phyloP scores from a whole-genome alignment of 2,888 invertebrate species.

The Nomada ferruginata region DNA sequence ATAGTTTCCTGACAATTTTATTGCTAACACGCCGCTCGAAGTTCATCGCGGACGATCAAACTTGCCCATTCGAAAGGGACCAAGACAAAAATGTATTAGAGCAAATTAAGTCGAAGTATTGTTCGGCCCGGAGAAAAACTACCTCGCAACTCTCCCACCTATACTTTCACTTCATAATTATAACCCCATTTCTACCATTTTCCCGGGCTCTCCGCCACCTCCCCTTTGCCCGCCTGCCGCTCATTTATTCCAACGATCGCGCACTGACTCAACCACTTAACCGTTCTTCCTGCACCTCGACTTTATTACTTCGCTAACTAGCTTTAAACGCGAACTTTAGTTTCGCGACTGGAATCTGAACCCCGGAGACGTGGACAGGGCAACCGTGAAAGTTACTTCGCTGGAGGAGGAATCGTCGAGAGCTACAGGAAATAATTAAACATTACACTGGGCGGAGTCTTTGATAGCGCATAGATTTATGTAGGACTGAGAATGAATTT shows the following conservation, averaged over 20 bases:
- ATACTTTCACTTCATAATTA: slow-evolving; percentile 54
- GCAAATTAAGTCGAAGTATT: background rate
- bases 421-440: slow-evolving; percentile 46
- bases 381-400: slow-evolving; percentile 25
- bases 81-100: background rate
- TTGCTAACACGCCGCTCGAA: too few relatives aligned
- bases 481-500: too few relatives aligned
- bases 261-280: slow-evolving; percentile 58
- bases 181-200: slow-evolving; percentile 43
- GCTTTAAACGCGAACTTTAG: slow-evolving; percentile 59
- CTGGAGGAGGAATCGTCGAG: slow-evolving; percentile 8
- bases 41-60: too few relatives aligned
- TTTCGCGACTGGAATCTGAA: slow-evolving; percentile 45
- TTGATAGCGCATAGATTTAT: background rate
- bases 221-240: slow-evolving; percentile 4
- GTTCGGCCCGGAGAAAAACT: background rate
- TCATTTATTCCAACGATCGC: slow-evolving; percentile 58
- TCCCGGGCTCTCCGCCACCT: background rate
- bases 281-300: slow-evolving; percentile 51
- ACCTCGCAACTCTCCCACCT: slow-evolving; percentile 21
- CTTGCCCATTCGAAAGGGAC: too few relatives aligned
- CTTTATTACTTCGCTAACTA: slow-evolving; percentile 59
- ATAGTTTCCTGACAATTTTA: too few relatives aligned
- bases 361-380: slow-evolving; percentile 7
- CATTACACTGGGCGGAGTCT: slow-evolving; percentile 2